Evolutionary conservation across 2,888 invertebrate genomes (phyloP), one percentile per base, ranked within the genome.

Genomic region (Carpatolechia fugitivella): DNA sequence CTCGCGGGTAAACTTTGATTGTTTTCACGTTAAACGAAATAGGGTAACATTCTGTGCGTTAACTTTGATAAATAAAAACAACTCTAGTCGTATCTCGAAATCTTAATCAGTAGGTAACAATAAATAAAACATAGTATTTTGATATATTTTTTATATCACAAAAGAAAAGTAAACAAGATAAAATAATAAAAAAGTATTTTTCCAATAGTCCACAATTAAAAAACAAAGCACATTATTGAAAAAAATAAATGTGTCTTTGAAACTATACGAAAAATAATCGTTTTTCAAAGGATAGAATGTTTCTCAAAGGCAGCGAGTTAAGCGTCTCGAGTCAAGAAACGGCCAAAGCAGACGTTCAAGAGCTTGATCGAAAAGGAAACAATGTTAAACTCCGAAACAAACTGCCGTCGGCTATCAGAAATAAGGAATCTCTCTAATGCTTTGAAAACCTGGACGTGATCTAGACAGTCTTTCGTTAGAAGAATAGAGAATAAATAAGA

Each of bases 341-440:
- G 69, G 67, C 72, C 74, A 78, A 76, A 78, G 78, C 76, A 80
- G 77, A 81, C 74, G 76, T 81, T 76, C 70, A 68, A 74, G 68
- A 69, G 73, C 74, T 18, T 77, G 82, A 84, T 82, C 79, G 79
- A 78, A 85, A 81, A 79, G 76, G 73, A 80, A 85, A 87, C 82
- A 84, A 82, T 81, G 81, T 85, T 82, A 79, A 84, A 83, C 79
- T 83, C 74, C 78, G 80, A 80, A 83, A 85, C 81, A 82, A 81
- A 80, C 76, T 76, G 73, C 80, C 75, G 65, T 64, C 69, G 76
- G 78, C 75, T 67, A 70, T 80, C 72, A 74, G 69, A 68, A 64
- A 63, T 67, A 63, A 68, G 64, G 66, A 72, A 69, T 59, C 54
- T 60, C 69, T 59, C 54, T 60, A 65, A 59, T 56, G 57, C 60